phyloP scores from a whole-genome alignment of 2,797 vertebrate genomes.

The Lemur catta region DNA sequence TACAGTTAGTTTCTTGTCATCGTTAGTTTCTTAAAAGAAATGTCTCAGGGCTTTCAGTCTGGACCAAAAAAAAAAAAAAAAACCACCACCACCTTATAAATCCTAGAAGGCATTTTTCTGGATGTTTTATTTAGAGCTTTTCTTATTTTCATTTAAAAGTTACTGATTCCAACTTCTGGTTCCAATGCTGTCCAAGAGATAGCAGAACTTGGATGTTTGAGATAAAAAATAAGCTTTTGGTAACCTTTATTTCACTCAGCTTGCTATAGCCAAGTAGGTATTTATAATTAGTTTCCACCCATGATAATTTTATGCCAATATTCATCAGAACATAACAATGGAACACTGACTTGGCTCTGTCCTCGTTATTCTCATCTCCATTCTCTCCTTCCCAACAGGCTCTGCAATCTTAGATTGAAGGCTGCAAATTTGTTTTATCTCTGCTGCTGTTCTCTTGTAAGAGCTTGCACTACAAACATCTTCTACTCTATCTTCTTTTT shows the following conservation, averaged over 20 bases:
- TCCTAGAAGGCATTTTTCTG: background rate
- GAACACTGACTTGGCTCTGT: background rate
- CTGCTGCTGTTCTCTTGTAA: background rate
- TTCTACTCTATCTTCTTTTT: background rate
- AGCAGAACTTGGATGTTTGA: conserved; percentile 35
- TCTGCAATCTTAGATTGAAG: background rate
- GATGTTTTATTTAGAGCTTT: background rate
- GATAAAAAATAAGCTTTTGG: conserved; percentile 21
- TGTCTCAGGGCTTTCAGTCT: background rate
- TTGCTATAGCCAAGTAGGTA: background rate
- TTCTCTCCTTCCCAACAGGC: background rate
- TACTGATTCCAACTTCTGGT: background rate
- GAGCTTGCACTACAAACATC: background rate
- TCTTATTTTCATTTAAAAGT: conserved; percentile 19
- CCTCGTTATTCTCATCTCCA: background rate
- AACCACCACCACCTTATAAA: background rate
- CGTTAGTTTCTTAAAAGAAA: conserved; percentile 34
- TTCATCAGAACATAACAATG: background rate
- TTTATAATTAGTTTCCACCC: conserved; percentile 36
- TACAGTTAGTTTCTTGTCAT: background rate
- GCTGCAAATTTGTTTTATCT: background rate
- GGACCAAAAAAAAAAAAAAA: background rate
- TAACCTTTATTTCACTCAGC: conserved; percentile 35
- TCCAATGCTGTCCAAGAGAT: background rate
- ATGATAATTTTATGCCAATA: conserved; percentile 9